phyloP scores from a whole-genome alignment of 2,797 vertebrate species.

The Coluber constrictor region DNA sequence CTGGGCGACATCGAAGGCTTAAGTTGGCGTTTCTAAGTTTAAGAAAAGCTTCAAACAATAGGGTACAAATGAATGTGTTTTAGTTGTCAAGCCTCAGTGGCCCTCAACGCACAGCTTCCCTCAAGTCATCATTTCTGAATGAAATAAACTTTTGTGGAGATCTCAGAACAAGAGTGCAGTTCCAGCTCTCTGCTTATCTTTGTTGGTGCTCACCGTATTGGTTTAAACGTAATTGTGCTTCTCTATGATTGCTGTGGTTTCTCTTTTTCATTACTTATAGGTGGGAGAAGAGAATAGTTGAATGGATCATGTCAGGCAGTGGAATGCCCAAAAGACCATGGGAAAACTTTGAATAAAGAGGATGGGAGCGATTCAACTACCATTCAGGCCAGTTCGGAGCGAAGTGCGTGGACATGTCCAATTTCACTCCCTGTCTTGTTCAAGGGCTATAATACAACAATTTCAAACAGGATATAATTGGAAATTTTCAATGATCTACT shows the following conservation, averaged over 20 bases:
- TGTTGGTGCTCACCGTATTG: neutral
- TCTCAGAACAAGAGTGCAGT: neutral
- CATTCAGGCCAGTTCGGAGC: neutral
- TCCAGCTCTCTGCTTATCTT: neutral
- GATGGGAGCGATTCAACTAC: neutral
- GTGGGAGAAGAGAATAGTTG: neutral
- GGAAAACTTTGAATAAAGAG: neutral
- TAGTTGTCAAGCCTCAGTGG: neutral
- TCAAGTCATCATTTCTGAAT: neutral
- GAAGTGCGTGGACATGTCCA: neutral
- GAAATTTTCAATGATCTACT: neutral
- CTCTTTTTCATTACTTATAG: neutral
- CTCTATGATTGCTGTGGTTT: neutral
- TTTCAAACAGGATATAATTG: neutral
- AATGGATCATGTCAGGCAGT: neutral
- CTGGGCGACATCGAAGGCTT: too few species aligned
- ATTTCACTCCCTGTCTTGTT: neutral
- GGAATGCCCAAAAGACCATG: neutral
- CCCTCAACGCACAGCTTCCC: neutral
- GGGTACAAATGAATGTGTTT: neutral
- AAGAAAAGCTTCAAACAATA: neutral
- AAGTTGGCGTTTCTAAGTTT: neutral
- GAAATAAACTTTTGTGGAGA: neutral
- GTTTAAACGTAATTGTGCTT: neutral
- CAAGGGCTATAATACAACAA: neutral